Percentiles rank a stretch among this genome's conserved stretches.
These are phyloP conservation scores for Calyptommatus sinebrachiatus DNA, from an alignment of 2,113 vertebrate species.

Conservation along the genomic window DNA sequence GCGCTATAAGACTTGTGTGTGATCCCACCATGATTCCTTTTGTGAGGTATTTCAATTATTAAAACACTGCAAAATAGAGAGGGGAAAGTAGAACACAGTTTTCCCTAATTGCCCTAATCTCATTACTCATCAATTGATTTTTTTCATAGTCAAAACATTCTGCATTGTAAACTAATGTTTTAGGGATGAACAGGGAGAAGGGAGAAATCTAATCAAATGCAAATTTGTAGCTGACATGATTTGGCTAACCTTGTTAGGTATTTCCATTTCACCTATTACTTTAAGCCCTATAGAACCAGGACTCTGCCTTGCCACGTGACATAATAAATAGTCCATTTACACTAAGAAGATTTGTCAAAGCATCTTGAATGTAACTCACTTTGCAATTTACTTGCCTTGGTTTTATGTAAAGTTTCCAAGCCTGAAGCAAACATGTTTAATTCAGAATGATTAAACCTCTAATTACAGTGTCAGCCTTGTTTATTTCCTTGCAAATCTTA, in stretches of 20 bases:
- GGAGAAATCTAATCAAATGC: conserved; percentile 18
- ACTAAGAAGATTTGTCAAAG: not conserved
- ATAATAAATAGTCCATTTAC: not conserved
- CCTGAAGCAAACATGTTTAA: not conserved
- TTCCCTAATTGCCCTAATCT: not conserved
- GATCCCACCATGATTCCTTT: no score
- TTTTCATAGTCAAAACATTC: conserved; percentile 17
- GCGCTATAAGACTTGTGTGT: no score
- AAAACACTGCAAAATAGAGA: no score
- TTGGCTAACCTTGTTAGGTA: not conserved
- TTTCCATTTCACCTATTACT: not conserved
- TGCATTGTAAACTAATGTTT: conserved; percentile 19
- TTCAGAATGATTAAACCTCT: not conserved
- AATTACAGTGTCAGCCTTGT: not conserved
- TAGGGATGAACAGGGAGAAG: conserved; percentile 27
- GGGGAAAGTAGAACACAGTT: not conserved
- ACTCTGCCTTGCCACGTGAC: not conserved
- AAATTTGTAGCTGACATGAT: conserved; percentile 9
- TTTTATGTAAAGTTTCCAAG: not conserved
- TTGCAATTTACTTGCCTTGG: not conserved
- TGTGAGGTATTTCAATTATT: no score
- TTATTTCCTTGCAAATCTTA: not conserved
- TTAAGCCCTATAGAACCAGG: not conserved
- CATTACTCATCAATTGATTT: conserved; percentile 18
- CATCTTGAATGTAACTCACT: not conserved